Base-by-base conservation (phyloP, 2,888 invertebrate species). In the Labia minor region DNA sequence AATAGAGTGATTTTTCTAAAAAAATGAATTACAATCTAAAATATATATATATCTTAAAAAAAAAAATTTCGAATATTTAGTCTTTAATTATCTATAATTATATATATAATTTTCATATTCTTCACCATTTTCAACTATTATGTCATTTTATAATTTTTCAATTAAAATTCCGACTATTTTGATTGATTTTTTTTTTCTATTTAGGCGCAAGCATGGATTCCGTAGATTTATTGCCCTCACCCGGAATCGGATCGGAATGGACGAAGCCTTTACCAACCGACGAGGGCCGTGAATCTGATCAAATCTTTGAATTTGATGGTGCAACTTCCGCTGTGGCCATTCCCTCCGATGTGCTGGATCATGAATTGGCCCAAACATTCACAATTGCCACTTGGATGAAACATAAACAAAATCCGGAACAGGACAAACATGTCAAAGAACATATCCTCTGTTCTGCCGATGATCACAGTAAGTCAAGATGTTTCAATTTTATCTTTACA, bases 381-480 rank as follows among this genome's bases (percentile, higher is more conserved):
- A 90, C 92, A 68, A 83, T 99, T 73, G 86, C 92, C 62, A 93
- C 94, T 10, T 97, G 98, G 92, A 89, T 99, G 85, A 86, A 95
- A 65, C 98, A 98, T 80, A 90, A 90, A 61, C 86, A 88, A 14
- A 84, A 88, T 61, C 83, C 86, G 0, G 86, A 87, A 18, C 84
- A 86, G 71, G 93, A 95, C 78, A 92, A 93, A 73, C 94, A 93
- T 75, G 82, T 87, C 71, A 99, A 99, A 80, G 98, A 99, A 76
- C 97, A 98, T 75, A 89, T 99, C 73, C 80, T 99, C 63, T 99
- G 99, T 78, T 91, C 92, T 74, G 95, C 97, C 21, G 99, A 99
- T 78, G 95, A 97, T 76, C 95, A 96, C 77, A 95, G 95, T 95
- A 74, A 85, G 89, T 83, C n/a, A n/a, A n/a, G n/a, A n/a, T n/a